These are phyloP conservation scores for Aspidiotus rigidus DNA, from an alignment of 2,888 invertebrate species.

Conservation along the genomic window DNA sequence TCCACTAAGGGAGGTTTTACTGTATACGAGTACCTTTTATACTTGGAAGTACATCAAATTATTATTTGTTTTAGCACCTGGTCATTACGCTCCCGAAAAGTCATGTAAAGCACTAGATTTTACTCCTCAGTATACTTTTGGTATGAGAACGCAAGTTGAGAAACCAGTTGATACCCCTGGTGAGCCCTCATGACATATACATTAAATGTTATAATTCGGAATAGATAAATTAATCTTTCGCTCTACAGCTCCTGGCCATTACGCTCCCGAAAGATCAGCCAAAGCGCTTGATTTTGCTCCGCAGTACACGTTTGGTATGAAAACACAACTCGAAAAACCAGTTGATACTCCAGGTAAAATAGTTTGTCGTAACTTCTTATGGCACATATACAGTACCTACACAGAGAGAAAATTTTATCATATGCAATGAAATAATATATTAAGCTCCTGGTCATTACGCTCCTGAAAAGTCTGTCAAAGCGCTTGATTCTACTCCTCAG, in stretches of 20 bases:
- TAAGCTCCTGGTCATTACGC: constrained; percentile 68
- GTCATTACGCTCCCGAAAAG: constrained; percentile 51
- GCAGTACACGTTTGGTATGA: constrained; percentile 42
- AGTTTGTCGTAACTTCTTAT: too few relatives aligned
- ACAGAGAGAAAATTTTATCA: too few relatives aligned
- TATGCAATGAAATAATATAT: not conserved
- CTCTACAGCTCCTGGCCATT: constrained; percentile 45
- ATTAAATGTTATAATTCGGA: not conserved
- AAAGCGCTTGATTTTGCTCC: constrained; percentile 42
- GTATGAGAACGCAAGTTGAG: constrained; percentile 55
- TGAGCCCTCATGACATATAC: not conserved
- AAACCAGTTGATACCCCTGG: constrained; percentile 59
- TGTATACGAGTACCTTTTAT: too few relatives aligned
- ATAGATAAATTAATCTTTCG: too few relatives aligned
- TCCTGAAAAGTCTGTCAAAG: constrained; percentile 57
- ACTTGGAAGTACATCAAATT: too few relatives aligned
- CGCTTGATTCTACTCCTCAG: constrained; percentile 55
- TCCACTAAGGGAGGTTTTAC: too few relatives aligned
- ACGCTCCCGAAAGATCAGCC: constrained; percentile 45
- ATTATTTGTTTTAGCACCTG: constrained; percentile 4
- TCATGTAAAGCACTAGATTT: constrained; percentile 47
- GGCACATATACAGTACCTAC: too few relatives aligned
- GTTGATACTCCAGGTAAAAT: constrained; percentile 41
- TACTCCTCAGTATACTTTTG: constrained; percentile 63
- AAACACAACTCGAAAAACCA: constrained; percentile 38